Evolutionary conservation across 2,888 invertebrate species (phyloP), one percentile per base, ranked within the genome.

Genomic region (Bugulina stolonifera): DNA sequence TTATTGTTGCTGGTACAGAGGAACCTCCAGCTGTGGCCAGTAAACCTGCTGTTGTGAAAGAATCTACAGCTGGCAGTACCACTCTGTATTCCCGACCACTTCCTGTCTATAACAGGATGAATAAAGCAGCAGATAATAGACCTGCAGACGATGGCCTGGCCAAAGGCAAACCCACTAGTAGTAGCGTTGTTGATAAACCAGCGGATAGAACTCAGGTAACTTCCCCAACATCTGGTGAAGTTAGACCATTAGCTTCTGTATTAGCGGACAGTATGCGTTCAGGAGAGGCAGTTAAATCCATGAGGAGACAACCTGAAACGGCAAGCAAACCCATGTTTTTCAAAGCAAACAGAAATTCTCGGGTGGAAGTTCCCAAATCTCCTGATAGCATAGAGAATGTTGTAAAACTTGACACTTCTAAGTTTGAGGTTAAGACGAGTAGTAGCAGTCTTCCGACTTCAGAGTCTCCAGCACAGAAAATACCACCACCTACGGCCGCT

Each of bases 61-160:
- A 64, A 3, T 5, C 34, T 29, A 32, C 64, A 3, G 27, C 64
- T 64, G 27, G 10, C 3, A n/a, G n/a, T n/a, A 14, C 64, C 5
- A 27, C 34, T 64, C 32, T 64, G 32, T 64, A 64, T 32, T 64
- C 64, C 34, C 64, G 64, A 2, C 64, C 64, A 14, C 64, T 64
- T 64, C 64, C 64, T 18, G 64, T 64, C 5, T 64, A 64, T 32
- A 64, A 64, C 32, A 64, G 64, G 32, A 64, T 64, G 64, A 64
- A 27, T 64, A 5, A 43, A 5, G 5, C 43, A 5, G 43, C 10
- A 5, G n/a, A n/a, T n/a, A 43, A 18, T 43, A 5, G 43, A 18
- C 18, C 43, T 5, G 43, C 5, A 18, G 43, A 43, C 43, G 43
- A 10, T 5, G 18, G 18, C 10, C 43, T 43, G 10, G 5, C 43